phyloP scores from a whole-genome alignment of 1,140 invertebrate genomes.

The Drosophila albomicans region DNA sequence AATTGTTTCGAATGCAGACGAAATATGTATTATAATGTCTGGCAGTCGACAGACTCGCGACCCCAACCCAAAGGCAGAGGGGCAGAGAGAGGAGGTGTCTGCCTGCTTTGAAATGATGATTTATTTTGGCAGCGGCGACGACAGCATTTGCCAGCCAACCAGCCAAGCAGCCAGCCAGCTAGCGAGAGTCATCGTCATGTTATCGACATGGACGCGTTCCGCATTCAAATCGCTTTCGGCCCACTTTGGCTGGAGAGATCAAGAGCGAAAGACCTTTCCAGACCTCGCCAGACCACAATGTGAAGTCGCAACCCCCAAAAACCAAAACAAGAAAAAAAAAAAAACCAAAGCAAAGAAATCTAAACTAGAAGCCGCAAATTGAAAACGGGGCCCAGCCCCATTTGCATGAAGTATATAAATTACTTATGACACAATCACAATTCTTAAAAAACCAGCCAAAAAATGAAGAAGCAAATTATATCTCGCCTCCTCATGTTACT shows the following conservation, averaged over 20 bases:
- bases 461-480: not conserved
- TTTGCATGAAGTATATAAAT: conserved; percentile 34
- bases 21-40: conserved; percentile 76
- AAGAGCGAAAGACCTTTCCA: conserved; percentile 8
- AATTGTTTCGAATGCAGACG: conserved; percentile 48
- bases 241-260: conserved; percentile 68
- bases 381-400: conserved; percentile 22
- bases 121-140: conserved; percentile 72
- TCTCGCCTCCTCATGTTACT: not conserved
- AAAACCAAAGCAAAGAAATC: conserved; percentile 8
- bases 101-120: conserved; percentile 70
- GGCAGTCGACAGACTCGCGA: conserved; percentile 57
- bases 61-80: conserved; percentile 32
- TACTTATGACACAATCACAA: conserved; percentile 40
- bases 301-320: conserved; percentile 9
- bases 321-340: conserved; percentile 2
- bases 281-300: conserved; percentile 5
- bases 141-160: conserved; percentile 13
- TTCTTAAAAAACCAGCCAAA: not conserved
- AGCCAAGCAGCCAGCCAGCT: too few relatives aligned
- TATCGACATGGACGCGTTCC: conserved; percentile 69
- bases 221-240: conserved; percentile 76
- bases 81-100: not conserved
- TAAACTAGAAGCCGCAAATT: conserved; percentile 36
- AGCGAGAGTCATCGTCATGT: not conserved